Percentiles rank a stretch among this genome's conserved stretches.
These are phyloP conservation scores for Acropternis orthonyx DNA, from an alignment of 2,797 vertebrate species.

Conservation along the genomic window DNA sequence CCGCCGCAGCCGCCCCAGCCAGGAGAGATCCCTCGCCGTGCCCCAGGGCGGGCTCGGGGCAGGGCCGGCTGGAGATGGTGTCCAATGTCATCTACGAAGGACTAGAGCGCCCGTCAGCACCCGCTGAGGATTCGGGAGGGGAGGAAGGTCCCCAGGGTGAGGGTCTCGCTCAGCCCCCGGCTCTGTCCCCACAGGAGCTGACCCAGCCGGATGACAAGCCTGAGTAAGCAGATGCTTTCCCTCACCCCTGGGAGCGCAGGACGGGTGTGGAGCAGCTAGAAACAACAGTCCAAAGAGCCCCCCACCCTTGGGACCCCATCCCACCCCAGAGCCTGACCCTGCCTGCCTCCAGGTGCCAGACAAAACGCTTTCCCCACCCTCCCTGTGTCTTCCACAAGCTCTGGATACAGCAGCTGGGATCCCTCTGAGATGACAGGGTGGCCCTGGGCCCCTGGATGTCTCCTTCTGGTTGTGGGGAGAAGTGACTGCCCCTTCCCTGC, in stretches of 20 bases:
- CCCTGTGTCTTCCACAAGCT: background rate
- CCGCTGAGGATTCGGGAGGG: conserved; percentile 20
- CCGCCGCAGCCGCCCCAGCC: background rate
- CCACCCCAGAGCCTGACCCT: background rate
- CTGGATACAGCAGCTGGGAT: background rate
- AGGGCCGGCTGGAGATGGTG: conserved; percentile 83
- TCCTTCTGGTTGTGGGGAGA: background rate
- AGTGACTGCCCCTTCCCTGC: background rate
- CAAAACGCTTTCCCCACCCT: background rate
- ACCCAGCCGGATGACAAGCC: conserved; percentile 58
- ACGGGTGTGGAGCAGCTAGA: background rate
- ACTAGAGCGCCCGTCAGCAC: conserved; percentile 48
- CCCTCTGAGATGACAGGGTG: background rate
- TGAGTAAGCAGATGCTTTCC: conserved; percentile 70
- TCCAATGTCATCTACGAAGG: conserved; percentile 91
- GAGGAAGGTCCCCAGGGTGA: conserved; percentile 48
- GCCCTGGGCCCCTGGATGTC: background rate
- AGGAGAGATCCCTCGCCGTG: background rate
- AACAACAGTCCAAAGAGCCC: background rate
- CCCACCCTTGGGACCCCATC: rapidly evolving
- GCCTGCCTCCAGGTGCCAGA: background rate
- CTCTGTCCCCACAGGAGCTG: conserved; percentile 50
- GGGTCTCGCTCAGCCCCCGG: conserved; percentile 44
- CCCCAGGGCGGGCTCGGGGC: background rate
- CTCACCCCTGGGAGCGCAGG: rapidly evolving